Conservation (phyloP, 2,797 vertebrate genomes). For the Channa striata region DNA sequence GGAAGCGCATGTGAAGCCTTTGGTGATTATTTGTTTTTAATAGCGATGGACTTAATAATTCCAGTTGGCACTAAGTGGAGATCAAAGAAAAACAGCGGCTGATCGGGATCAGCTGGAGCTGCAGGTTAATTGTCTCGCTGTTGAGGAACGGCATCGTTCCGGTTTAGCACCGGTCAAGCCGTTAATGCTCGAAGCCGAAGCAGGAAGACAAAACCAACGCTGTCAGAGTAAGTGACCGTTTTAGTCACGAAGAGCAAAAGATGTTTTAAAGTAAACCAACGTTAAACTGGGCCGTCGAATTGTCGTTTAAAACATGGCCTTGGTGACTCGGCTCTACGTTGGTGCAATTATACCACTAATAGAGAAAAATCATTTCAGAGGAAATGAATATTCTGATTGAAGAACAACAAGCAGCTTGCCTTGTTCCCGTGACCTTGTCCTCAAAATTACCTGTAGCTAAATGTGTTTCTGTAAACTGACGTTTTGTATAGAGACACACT, state of each 20-base stretch:
- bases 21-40: not conserved
- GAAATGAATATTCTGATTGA: not conserved
- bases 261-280: slow-evolving; percentile 25
- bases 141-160: slow-evolving; percentile 38
- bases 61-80: too few species aligned
- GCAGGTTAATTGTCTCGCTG: slow-evolving; percentile 68
- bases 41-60: slow-evolving; percentile 25
- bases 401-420: not conserved
- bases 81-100: not conserved
- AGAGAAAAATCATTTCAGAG: slow-evolving; percentile 4
- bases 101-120: too few species aligned
- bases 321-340: not conserved
- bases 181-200: slow-evolving; percentile 57
- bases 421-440: not conserved
- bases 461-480: not conserved
- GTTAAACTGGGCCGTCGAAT: slow-evolving; percentile 5
- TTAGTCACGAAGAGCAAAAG: slow-evolving; percentile 27
- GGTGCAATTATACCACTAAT: slow-evolving; percentile 3
- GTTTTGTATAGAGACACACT: not conserved
- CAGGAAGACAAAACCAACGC: slow-evolving; percentile 51
- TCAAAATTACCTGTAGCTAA: not conserved
- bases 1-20: not conserved
- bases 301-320: slow-evolving; percentile 17
- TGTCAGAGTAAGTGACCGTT: slow-evolving; percentile 34
- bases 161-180: slow-evolving; percentile 44